These are phyloP conservation scores for Pelmatolapia mariae DNA, from an alignment of 2,113 vertebrate genomes.

Conservation along the genomic window DNA sequence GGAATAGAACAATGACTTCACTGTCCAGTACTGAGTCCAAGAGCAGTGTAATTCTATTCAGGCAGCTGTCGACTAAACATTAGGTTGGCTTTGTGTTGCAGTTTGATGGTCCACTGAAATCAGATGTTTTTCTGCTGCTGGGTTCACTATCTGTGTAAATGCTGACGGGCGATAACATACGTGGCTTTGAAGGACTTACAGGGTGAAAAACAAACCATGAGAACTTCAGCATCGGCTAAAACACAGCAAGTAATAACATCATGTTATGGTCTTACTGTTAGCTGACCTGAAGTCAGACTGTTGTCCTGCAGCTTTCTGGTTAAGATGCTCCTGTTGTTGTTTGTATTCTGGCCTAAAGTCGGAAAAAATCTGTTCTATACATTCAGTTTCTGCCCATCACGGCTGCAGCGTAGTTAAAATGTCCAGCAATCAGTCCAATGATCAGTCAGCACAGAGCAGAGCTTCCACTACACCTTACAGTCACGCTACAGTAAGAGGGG, in stretches of 20 bases:
- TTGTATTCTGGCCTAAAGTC: neutral
- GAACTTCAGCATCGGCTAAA: neutral
- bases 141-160: neutral
- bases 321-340: neutral
- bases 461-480: neutral
- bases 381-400: neutral
- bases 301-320: neutral
- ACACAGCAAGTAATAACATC: accelerated
- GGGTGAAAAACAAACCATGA: neutral
- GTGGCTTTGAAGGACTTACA: neutral
- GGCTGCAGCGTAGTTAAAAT: neutral
- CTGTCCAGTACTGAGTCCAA: neutral
- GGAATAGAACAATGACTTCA: neutral
- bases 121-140: neutral
- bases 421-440: neutral
- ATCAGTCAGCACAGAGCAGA: neutral
- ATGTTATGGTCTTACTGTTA: accelerated
- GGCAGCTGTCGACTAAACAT: neutral
- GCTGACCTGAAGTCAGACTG: neutral
- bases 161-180: neutral
- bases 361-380: neutral
- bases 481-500: neutral
- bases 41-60: neutral
- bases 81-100: neutral
- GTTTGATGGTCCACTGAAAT: slow-evolving; percentile 37